Evolutionary conservation across 2,888 invertebrate genomes (phyloP), one percentile per base, ranked within the genome.

Genomic region (Tuta absoluta): DNA sequence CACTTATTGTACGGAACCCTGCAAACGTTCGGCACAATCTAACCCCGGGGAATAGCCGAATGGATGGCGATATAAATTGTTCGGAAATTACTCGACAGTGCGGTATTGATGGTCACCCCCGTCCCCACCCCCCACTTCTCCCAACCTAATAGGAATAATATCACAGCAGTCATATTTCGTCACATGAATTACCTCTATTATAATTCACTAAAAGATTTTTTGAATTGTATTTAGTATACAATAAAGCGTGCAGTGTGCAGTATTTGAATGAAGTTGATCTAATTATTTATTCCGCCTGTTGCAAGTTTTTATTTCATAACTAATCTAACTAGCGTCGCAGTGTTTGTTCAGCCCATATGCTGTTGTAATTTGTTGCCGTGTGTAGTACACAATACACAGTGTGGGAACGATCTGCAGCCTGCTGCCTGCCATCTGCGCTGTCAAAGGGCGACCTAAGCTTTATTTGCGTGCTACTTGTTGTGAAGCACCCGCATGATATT

Each of bases 11-110:
- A 38, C 58, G 37, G 37, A 58, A 45, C 45, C 45, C 45, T 45
- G 8, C n/a, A 51, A 58, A 37, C 33, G 37, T 38, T 17, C 37
- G 3, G 37, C 11, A 37, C 45, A 58, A 58, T 38, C 19, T 24
- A 38, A 37, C 58, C 60, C 45, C 24, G 21, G 60, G 60, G 60
- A 60, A 21, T 8, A 41, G 24, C 24, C 41, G 41, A n/a, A 23
- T 24, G 45, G 45, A 53, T 53, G 51, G 24, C 21, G 45, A 45
- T 60, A 60, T 60, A 45, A 60, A 60, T 48, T 45, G 45, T 45
- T 23, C 41, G 23, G 60, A 45, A 56, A 60, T 60, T 60, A 41
- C 60, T 60, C 14, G 60, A 45, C 60, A 45, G 38, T 11, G 41
- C 24, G 45, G 41, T 60, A 45, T 24, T 45, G 41, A 60, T 45